Base-by-base conservation (phyloP, 2,888 invertebrate genomes). In the Hanleya hanleyi region DNA sequence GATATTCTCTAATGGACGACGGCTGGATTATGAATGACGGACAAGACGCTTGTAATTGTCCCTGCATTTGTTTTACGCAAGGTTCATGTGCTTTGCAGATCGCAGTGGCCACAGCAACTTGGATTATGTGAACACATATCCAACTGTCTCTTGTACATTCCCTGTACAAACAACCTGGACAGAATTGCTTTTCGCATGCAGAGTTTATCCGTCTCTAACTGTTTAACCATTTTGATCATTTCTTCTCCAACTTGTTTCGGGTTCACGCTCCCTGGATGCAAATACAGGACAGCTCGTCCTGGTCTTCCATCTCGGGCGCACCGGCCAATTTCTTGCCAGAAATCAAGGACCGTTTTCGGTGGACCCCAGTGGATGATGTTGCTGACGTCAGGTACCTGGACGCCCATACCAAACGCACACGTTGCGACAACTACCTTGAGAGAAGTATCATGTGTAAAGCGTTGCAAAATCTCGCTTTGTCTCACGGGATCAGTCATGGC, bases 361-460 rank as follows among this genome's bases (percentile, higher is more conserved):
- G 51, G 51, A 26, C 51, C 51, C 9, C 51, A 51, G 51, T 51
- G 22, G 6, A 51, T 26, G 22, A 51, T 26, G 22, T 51, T 18
- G 7, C 51, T 9, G 15, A 51, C 51, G 22, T 51, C 51, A 18
- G 51, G 51, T 7, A 51, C 51, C 22, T 51, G 51, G 22, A 41
- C 26, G 22, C 51, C 51, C 9, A 51, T 22, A 51, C 51, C 51
- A 22, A 51, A 9, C 7, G 51, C 51, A 12, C 12, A 12, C 6
- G 51, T 51, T 18, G 51, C 51, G n/a, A 51, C 51, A 51, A 51
- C 51, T n/a, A 51, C 22, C 26, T 51, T 51, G 26, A 51, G 51
- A 12, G 51, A 51, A n/a, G 51, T 12, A 18, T 12, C 26, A 12
- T 9, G 12, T n/a, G 51, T 51, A 22, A 51, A 51, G 7, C 51